Evolutionary conservation across 1,140 invertebrate species (phyloP), one percentile per base, ranked within the genome.

Genomic region (Zaprionus tsacasi): DNA sequence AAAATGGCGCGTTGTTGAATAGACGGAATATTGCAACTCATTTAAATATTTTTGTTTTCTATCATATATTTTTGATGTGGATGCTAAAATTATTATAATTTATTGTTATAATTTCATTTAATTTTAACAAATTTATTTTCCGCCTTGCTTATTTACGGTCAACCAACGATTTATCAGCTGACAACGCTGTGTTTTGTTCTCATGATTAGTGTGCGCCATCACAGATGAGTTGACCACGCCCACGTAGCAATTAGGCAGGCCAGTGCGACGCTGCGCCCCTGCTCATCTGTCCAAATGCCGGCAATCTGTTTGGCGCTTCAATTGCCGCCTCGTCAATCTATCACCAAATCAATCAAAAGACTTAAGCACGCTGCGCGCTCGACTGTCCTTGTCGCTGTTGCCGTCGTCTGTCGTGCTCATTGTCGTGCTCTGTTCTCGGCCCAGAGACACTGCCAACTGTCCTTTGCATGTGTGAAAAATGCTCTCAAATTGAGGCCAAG

Each of bases 321-420:
- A 72, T 74, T 76, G 82, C 81, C 81, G 80, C 81, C 81, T 90
- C 76, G 76, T 76, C 85, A 85, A 89, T 89, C 89, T 90, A 89
- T 89, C 86, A 90, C 69, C 86, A 90, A 89, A 89, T 89, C 85
- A 89, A 89, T 89, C 85, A 89, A 88, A 89, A 71, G 86, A 79
- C 70, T 78, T 68, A 79, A 76, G 70, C 80, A 82, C 77, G 67
- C 55, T 50, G 17, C 17, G 15, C 45, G 21, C 21, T 21, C 45
- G 61, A 54, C 57, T 72, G 73, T 70, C 36, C 59, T 61, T 71
- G 56, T 45, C 78, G 25, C 48, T 71, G 76, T 17, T 54, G 57
- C 48, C 30, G 43, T 12, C 15, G 60, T 30, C 36, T 40, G 56
- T 8, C 27, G 15, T 48, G 52, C 60, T 55, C 17, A 25, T 27